Conservation (phyloP, 2,113 vertebrate species). For the Salvator merianae region DNA sequence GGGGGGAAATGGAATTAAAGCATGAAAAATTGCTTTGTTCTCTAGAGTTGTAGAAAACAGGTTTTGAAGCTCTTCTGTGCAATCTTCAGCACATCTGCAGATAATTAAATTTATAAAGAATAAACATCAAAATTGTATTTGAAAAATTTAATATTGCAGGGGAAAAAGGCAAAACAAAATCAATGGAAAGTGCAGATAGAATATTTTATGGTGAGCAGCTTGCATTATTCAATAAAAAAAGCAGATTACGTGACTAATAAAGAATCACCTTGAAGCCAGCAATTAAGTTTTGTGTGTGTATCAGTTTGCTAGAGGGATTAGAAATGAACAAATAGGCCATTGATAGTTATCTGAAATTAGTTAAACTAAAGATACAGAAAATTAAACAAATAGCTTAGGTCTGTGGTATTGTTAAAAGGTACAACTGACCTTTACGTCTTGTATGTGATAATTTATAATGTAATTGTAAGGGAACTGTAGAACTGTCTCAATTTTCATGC, state of each 20-base stretch:
- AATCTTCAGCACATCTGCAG: conserved; percentile 51
- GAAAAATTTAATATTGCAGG: conserved; percentile 52
- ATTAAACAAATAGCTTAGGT: background rate
- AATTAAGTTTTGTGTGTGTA: conserved; percentile 35
- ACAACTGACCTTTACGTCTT: conserved; percentile 2
- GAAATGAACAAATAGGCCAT: conserved; percentile 40
- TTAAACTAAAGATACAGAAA: conserved; percentile 23
- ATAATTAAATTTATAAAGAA: conserved; percentile 64
- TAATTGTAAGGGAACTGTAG: background rate
- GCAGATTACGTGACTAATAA: conserved; percentile 55
- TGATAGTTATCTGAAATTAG: conserved; percentile 20
- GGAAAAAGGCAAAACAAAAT: conserved; percentile 45
- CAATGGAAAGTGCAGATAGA: conserved; percentile 43
- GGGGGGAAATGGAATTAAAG: conserved; percentile 76
- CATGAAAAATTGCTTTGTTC: conserved; percentile 76
- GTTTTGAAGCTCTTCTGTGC: conserved; percentile 52
- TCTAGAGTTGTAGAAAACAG: conserved; percentile 63
- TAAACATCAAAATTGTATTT: conserved; percentile 49
- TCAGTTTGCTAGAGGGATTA: conserved; percentile 39
- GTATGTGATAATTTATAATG: background rate
- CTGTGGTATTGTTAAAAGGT: background rate
- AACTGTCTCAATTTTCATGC: background rate
- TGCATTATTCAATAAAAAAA: conserved; percentile 55
- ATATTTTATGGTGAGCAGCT: conserved; percentile 58
- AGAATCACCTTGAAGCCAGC: conserved; percentile 50